Percentiles rank a stretch among this genome's conserved stretches.
phyloP scores from a whole-genome alignment of 2,888 invertebrate genomes.

The Empis stercorea region DNA sequence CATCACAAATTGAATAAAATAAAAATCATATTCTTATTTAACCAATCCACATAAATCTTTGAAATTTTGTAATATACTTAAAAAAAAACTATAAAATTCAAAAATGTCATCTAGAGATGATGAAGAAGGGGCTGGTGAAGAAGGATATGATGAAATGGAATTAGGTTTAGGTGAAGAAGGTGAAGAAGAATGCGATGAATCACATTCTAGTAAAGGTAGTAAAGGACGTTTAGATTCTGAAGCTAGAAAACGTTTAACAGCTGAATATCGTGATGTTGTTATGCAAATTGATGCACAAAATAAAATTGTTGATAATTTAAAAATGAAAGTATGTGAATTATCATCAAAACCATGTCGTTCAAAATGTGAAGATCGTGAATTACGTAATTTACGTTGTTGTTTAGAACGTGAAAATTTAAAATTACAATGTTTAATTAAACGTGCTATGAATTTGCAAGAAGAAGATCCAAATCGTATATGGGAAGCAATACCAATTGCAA shows the following conservation, averaged over 20 bases:
- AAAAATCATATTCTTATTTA: no score
- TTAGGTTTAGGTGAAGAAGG: neutral
- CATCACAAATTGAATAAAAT: no score
- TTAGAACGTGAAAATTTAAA: slow-evolving; percentile 31
- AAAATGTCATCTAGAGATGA: no score
- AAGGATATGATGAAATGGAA: neutral
- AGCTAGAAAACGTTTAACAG: neutral
- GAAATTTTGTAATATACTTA: no score
- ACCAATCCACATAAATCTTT: no score
- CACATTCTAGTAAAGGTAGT: neutral
- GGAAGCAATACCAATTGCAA: slow-evolving; percentile 23
- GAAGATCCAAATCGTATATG: slow-evolving; percentile 25
- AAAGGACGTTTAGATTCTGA: neutral
- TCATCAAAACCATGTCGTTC: slow-evolving; percentile 22
- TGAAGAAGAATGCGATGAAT: neutral
- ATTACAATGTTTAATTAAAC: slow-evolving; percentile 23
- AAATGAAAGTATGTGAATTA: slow-evolving; percentile 22
- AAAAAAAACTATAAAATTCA: no score
- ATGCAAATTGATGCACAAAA: slow-evolving; percentile 30
- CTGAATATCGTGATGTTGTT: slow-evolving; percentile 25
- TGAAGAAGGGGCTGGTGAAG: neutral
- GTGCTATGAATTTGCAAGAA: slow-evolving; percentile 27
- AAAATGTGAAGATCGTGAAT: slow-evolving; percentile 24
- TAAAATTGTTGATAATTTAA: slow-evolving; percentile 24
- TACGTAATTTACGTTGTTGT: slow-evolving; percentile 24